phyloP scores from a whole-genome alignment of 2,113 vertebrate species.

The Nothobranchius furzeri region DNA sequence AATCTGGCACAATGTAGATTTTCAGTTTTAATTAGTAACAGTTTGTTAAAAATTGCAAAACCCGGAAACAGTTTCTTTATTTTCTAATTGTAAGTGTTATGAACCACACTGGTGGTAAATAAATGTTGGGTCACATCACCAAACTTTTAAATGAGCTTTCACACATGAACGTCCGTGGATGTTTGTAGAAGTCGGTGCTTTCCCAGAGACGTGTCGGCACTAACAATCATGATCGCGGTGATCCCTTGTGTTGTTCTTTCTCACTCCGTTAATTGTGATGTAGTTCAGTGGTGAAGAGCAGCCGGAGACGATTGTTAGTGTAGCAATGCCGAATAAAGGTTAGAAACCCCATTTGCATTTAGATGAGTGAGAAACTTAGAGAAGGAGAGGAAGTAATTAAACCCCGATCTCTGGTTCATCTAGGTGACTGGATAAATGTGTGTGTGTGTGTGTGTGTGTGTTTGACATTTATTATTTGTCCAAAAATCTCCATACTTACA shows the following conservation, averaged over 20 bases:
- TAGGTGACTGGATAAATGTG: slow-evolving; percentile 31
- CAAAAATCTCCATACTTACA: not conserved
- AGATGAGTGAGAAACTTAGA: slow-evolving; percentile 52
- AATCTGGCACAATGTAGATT: too few relatives aligned
- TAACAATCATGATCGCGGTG: slow-evolving; percentile 1
- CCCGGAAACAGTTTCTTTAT: too few relatives aligned
- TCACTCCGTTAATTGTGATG: slow-evolving; percentile 34
- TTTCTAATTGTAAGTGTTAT: too few relatives aligned
- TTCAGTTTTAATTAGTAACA: too few relatives aligned
- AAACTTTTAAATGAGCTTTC: slow-evolving; percentile 1
- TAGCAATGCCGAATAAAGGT: slow-evolving; percentile 58
- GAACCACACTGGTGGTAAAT: not conserved
- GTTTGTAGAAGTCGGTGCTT: slow-evolving; percentile 16
- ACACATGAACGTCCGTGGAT: not conserved
- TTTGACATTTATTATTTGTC: slow-evolving; percentile 14
- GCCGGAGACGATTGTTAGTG: slow-evolving; percentile 55
- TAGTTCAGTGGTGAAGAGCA: slow-evolving; percentile 49
- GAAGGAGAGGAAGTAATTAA: slow-evolving; percentile 53
- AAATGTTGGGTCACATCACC: not conserved
- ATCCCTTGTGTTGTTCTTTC: not conserved
- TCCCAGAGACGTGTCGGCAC: slow-evolving; percentile 6
- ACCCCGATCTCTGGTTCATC: slow-evolving; percentile 29
- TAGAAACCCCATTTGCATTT: slow-evolving; percentile 66
- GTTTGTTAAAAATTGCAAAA: too few relatives aligned
- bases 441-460: slow-evolving; percentile 10